Conservation (phyloP, 2,113 vertebrate species). For the Plectropomus leopardus region DNA sequence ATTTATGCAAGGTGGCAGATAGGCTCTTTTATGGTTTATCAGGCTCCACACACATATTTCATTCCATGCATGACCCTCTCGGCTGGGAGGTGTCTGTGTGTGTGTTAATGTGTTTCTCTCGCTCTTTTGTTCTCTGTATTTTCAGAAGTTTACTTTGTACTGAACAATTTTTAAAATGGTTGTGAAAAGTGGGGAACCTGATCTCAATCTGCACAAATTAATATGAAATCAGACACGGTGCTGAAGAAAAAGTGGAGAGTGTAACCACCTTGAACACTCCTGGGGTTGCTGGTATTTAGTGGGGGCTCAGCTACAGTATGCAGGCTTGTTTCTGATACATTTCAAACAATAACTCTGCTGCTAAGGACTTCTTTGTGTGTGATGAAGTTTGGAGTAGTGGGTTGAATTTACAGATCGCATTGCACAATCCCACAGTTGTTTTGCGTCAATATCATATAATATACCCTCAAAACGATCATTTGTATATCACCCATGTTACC, state of each 20-base stretch:
- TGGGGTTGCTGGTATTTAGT: not conserved
- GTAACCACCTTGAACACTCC: not conserved
- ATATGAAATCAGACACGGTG: not conserved
- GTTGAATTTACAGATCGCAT: not conserved
- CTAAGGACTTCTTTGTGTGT: not conserved
- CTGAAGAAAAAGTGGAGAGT: not conserved
- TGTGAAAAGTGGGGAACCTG: not conserved
- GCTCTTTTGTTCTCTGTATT: not conserved
- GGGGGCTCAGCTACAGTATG: not conserved
- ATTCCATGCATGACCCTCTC: constrained; percentile 31
- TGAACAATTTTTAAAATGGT: constrained; percentile 1
- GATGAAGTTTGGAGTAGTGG: not conserved
- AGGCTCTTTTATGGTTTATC: constrained; percentile 59
- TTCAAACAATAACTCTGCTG: not conserved
- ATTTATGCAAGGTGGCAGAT: constrained; percentile 55
- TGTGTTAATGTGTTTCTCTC: not conserved
- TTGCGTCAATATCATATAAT: not conserved
- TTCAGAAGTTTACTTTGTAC: not conserved
- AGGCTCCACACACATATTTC: constrained; percentile 39
- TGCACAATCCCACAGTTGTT: not conserved
- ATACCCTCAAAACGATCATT: not conserved
- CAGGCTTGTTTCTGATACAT: not conserved
- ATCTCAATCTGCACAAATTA: not conserved
- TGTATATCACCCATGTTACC: too few species aligned
- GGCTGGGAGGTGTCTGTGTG: constrained; percentile 12